A percentile compares a stretch with the other conserved stretches of the same genome.
Evolutionary conservation across 2,888 invertebrate genomes (phyloP).

Genomic region (Drosophila diplacantha): DNA sequence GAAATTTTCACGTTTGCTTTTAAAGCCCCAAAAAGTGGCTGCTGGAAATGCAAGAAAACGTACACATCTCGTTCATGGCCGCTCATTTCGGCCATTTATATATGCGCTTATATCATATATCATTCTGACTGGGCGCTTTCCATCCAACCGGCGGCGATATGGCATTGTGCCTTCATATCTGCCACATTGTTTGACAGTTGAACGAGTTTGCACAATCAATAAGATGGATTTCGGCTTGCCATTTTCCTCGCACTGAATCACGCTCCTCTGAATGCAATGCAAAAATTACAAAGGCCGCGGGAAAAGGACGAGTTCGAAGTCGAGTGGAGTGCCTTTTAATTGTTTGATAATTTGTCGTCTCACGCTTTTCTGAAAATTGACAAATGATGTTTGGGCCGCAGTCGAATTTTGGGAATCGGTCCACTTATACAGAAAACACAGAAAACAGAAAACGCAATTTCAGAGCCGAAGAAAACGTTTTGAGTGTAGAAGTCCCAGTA

Average conservation of each 20-base stretch:
- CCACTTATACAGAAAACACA: background rate
- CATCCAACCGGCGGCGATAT: slow-evolving; percentile 5
- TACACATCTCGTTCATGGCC: slow-evolving; percentile 3
- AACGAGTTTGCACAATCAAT: slow-evolving; percentile 62
- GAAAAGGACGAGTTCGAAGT: slow-evolving; percentile 15
- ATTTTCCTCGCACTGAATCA: slow-evolving; percentile 11
- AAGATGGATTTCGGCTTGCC: slow-evolving; percentile 49
- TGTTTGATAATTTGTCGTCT: slow-evolving; percentile 57
- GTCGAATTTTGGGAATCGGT: slow-evolving; percentile 25
- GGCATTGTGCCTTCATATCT: slow-evolving; percentile 48
- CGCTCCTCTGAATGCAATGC: slow-evolving; percentile 30
- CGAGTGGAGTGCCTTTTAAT: slow-evolving; percentile 52
- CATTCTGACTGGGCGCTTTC: slow-evolving; percentile 37
- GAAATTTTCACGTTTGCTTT: background rate
- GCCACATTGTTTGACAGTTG: slow-evolving; percentile 53
- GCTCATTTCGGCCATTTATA: background rate
- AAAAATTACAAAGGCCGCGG: slow-evolving; percentile 33
- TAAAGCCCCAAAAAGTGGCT: slow-evolving; percentile 26
- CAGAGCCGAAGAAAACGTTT: background rate
- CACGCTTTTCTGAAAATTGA: slow-evolving; percentile 37
- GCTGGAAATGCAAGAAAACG: slow-evolving; percentile 20
- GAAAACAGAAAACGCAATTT: too few species aligned
- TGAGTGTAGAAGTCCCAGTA: too few species aligned
- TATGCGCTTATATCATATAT: slow-evolving; percentile 18
- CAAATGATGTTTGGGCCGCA: slow-evolving; percentile 34